Evolutionary conservation across 2,888 invertebrate species (phyloP), one percentile per base, ranked within the genome.

Genomic region (Leucania comma): DNA sequence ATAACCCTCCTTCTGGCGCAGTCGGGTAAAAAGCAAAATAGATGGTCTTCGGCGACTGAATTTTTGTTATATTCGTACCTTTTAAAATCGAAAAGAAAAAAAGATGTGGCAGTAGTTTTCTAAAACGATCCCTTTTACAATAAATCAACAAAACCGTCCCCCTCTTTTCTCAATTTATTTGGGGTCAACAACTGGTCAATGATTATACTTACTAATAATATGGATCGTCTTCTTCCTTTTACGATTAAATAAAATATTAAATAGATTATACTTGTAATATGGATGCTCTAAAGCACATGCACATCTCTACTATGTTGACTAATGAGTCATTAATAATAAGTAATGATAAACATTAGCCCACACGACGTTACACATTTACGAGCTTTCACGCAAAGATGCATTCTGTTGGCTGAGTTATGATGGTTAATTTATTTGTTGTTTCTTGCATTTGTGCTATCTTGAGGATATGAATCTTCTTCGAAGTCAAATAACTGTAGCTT

Each of bases 241-340:
- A 29, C 29, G 38, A 3, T 38, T 38, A 46, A 46, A 46, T 46
- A 6, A 46, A 46, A 46, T 20, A 46, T 46, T 46, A 46, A 20
- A 46, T 20, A 6, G 1, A 46, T 46, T 46, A 20, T 46, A 6
- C 46, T 46, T 20, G 17, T 46, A 46, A 46, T 20, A 46, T 20
- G 46, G 22, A 20, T 50, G 8, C 4, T 63, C 5, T 32, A 22
- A 51, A 22, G 8, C 46, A n/a, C 22, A 32, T 59, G 59, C 29
- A 56, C 29, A 42, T 62, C 38, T 75, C 6, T 22, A 53, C 58
- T 35, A 32, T 62, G 48, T 70, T 76, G 70, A 54, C 26, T 69
- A 75, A 74, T 69, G 61, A 69, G 32, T 58, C 48, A 62, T 62
- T 75, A 62, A 29, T 35, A 48, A 12, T 75, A 59, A 75, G 76